Conservation (phyloP, 2,113 vertebrate genomes). For the Dermatemys mawii region DNA sequence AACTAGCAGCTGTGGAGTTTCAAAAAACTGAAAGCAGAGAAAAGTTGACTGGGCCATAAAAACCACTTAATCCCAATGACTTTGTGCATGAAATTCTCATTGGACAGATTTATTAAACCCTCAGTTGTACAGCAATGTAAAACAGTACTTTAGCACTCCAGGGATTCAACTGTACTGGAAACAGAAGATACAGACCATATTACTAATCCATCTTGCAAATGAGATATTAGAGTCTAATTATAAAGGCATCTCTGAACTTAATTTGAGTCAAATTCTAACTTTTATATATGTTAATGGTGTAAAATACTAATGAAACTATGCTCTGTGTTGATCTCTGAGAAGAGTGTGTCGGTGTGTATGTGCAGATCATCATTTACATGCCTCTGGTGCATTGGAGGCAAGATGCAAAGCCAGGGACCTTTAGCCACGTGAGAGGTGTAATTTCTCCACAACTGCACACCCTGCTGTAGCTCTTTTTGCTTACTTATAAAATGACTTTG, state of each 20-base stretch:
- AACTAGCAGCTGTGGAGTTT: conserved; percentile 23
- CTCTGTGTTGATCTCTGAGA: background rate
- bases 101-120: conserved; percentile 57
- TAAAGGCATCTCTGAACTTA: background rate
- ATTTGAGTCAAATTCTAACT: background rate
- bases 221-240: background rate
- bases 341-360: background rate
- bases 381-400: background rate
- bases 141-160: conserved; percentile 24
- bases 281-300: background rate
- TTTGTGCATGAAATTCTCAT: conserved; percentile 53
- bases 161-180: conserved; percentile 31
- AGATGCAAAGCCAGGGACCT: background rate
- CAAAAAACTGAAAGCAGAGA: conserved; percentile 45
- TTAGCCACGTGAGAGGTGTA: background rate
- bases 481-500: background rate
- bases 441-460: background rate
- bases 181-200: background rate
- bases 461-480: background rate
- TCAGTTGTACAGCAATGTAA: conserved; percentile 48
- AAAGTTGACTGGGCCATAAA: conserved; percentile 37
- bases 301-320: background rate
- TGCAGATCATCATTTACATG: background rate
- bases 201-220: background rate
- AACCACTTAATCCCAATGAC: conserved; percentile 28